Evolutionary conservation across 2,888 invertebrate genomes (phyloP).

Genomic region (Apoda limacodes): DNA sequence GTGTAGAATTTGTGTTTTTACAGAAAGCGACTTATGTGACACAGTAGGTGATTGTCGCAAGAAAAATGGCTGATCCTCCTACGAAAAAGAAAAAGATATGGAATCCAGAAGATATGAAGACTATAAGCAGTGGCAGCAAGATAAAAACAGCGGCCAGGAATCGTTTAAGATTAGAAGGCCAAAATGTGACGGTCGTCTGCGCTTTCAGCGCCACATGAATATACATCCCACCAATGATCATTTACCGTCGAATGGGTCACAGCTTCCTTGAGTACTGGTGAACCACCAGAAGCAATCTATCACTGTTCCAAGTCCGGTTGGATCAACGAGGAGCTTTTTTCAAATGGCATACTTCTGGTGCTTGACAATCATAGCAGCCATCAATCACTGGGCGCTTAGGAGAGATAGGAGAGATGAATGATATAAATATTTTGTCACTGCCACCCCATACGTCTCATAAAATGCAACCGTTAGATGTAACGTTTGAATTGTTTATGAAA

Average conservation of each 20-base stretch:
- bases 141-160: no score
- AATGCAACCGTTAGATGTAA: constrained; percentile 22
- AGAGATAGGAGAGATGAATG: constrained; percentile 20
- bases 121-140: no score
- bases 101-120: no score
- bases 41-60: no score
- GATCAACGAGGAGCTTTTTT: constrained; percentile 16
- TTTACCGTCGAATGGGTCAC: constrained; percentile 16
- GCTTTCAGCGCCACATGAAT: constrained; percentile 11
- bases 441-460: constrained; percentile 24
- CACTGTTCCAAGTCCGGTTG: constrained; percentile 11
- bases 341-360: constrained; percentile 23
- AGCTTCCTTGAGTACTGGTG: constrained; percentile 9
- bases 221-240: constrained; percentile 17
- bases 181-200: constrained; percentile 14
- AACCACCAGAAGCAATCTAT: constrained; percentile 9
- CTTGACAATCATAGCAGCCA: constrained; percentile 25
- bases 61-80: no score
- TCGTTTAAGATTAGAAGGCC: no score
- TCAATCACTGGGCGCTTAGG: constrained; percentile 17
- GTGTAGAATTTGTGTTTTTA: no score
- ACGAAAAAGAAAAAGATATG: no score
- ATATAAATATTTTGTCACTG: constrained; percentile 19
- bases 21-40: no score
- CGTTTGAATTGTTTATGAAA: constrained; percentile 19